Evolutionary conservation across 2,888 invertebrate species (phyloP).

Genomic region (Rosalia funebris): DNA sequence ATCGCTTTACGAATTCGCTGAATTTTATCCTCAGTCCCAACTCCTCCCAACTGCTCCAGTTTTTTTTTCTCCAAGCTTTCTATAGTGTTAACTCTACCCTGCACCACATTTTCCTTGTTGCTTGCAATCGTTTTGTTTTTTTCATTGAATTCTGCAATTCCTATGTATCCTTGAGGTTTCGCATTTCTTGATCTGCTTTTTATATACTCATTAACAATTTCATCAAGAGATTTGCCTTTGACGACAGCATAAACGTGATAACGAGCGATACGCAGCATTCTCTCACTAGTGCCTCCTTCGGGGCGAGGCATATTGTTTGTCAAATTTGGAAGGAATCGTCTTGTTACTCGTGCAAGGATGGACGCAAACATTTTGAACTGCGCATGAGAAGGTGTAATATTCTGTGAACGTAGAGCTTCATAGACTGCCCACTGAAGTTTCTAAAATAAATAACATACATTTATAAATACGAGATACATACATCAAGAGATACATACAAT

Average conservation of each 20-base stretch:
- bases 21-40: constrained; percentile 49
- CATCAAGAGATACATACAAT: no score
- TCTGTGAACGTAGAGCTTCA: constrained; percentile 77
- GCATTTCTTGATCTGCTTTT: constrained; percentile 58
- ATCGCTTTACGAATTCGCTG: constrained; percentile 58
- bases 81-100: constrained; percentile 63
- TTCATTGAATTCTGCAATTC: constrained; percentile 56
- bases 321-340: constrained; percentile 71
- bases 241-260: constrained; percentile 73
- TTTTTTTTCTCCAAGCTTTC: constrained; percentile 43
- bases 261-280: constrained; percentile 76
- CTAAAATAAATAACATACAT: constrained; percentile 64
- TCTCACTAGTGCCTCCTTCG: constrained; percentile 74
- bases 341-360: constrained; percentile 73
- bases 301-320: constrained; percentile 63
- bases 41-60: constrained; percentile 31
- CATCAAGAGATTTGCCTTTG: constrained; percentile 73
- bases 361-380: constrained; percentile 79
- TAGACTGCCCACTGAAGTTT: constrained; percentile 86
- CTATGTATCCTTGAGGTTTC: constrained; percentile 66
- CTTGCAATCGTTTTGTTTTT: constrained; percentile 57
- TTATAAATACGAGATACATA: no score
- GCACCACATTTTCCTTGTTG: constrained; percentile 64
- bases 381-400: constrained; percentile 75
- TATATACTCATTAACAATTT: constrained; percentile 66